Base-by-base conservation (phyloP, 2,797 vertebrate species). In the Glossophaga mutica region DNA sequence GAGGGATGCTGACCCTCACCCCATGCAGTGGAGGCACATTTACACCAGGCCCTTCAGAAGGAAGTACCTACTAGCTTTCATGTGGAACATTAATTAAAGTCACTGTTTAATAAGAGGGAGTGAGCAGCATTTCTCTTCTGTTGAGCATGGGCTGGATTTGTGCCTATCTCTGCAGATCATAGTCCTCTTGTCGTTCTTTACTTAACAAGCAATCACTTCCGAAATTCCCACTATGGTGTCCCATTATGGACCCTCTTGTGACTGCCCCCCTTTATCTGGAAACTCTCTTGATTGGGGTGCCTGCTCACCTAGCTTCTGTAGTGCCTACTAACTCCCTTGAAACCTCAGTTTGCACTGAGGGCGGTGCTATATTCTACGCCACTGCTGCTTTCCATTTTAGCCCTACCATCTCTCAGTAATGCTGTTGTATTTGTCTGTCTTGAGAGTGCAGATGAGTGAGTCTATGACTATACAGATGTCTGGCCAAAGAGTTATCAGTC, bases 21-120 rank as follows among this genome's bases (percentile, higher is more conserved):
- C 7, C 9, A 5, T 46, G 16, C 5, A 29, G 22, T n/a, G 16
- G 11, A 46, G 5, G 2, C 16, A 7, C 1, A 12, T 1, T 8
- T 29, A 52, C 5, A 8, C 4, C 37, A 15, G 0, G 10, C 3
- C 44, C 34, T 62, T 14, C 34, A 5, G 67, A 18, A 44, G 21
- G 8, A 37, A 57, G 34, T 50, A 29, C 6, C 65, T 26, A 14
- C n/a, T 59, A 3, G 0, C 1, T 11, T 87, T 42, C 21, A 0
- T 22, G 10, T 18, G 18, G 18, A 34, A 52, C 24, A 46, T 71
- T 29, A 67, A 2, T 42, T 42, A 87, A 77, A 42, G 52, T 82
- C 24, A 90, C 34, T 79, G 19, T 32, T 78, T n/a, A 46, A 52
- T 2, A 24, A 15, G 22, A 68, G 46, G 18, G 50, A 29, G 10